Base-by-base conservation (phyloP, 2,113 vertebrate species). In the Eptatretus burgeri region DNA sequence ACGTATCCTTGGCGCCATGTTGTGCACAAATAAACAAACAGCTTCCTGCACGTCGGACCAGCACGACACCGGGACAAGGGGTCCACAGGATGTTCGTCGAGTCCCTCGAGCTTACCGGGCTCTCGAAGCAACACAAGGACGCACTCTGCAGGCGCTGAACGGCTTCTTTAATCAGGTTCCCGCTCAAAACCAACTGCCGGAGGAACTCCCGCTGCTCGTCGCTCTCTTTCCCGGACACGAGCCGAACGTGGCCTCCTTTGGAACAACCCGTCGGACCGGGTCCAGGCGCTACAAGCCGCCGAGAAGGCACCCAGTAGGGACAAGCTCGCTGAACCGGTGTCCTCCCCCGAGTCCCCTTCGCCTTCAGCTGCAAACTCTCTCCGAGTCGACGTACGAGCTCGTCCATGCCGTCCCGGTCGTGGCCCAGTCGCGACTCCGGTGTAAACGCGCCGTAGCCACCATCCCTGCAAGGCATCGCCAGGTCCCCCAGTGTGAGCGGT, bases 351-450 rank as follows among this genome's bases (percentile, higher is more conserved):
- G 56, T 10, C 12, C 56, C n/a, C n/a, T 17, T 19, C 56, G 56
- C 56, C 12, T 60, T 60, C n/a, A 60, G 56, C 56, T 19, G 56
- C 56, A 60, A 19, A 2, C 10, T 13, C 56, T 60, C 56, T n/a
- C 56, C 56, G 56, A 60, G 56, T n/a, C 56, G 56, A 60, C 12
- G 56, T 12, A 60, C 56, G 9, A 60, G 56, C 56, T 60, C 56
- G 56, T 60, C 56, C 12, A 60, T 60, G 27, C 27, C 27, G 27
- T 41, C 27, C 3, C 27, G 3, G 7, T 41, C 27, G 27, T 41
- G 27, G 3, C 7, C 27, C 27, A 41, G 27, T 3, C 7, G 27
- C 27, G 27, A 41, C 7, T 41, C 27, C 27, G 3, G 27, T 41
- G 27, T 41, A 41, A 41, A 41, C 27, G 27, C 27, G 7, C 27